These are phyloP conservation scores for Asobara japonica DNA, from an alignment of 1,140 invertebrate species.

Conservation along the genomic window DNA sequence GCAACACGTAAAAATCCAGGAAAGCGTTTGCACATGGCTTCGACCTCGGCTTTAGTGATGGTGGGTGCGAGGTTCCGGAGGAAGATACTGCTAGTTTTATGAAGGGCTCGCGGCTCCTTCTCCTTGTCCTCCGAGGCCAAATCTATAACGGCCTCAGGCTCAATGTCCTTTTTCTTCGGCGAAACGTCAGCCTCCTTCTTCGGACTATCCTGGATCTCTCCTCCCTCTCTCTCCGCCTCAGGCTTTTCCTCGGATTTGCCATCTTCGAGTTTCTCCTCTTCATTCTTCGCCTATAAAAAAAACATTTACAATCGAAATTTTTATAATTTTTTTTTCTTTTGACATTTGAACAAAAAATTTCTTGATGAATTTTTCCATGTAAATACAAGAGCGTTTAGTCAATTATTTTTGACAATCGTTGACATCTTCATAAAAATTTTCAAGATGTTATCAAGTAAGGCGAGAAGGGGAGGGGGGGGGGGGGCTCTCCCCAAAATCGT, in stretches of 20 bases:
- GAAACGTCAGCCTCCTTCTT: constrained; percentile 24
- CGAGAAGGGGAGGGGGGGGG: no score
- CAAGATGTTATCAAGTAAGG: no score
- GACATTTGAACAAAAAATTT: no score
- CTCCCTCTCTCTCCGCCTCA: constrained; percentile 42
- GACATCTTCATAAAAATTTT: no score
- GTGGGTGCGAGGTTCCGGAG: constrained; percentile 93
- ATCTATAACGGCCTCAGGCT: constrained; percentile 62
- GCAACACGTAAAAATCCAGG: constrained; percentile 96
- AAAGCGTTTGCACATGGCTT: constrained; percentile 95
- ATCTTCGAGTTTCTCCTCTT: constrained; percentile 67
- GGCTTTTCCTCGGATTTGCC: constrained; percentile 63
- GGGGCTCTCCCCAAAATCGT: not conserved
- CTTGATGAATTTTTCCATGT: no score
- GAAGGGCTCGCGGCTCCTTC: constrained; percentile 77
- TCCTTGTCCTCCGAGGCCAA: constrained; percentile 64
- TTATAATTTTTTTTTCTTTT: no score
- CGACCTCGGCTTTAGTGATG: constrained; percentile 96
- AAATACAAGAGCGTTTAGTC: no score
- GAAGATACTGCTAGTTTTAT: constrained; percentile 97
- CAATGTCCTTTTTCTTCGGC: constrained; percentile 46
- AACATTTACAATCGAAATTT: no score
- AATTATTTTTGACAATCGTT: no score
- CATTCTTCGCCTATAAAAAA: no score
- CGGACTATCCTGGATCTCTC: constrained; percentile 40